Conservation (phyloP, 1,140 invertebrate genomes). For the Lordiphosa mommai region DNA sequence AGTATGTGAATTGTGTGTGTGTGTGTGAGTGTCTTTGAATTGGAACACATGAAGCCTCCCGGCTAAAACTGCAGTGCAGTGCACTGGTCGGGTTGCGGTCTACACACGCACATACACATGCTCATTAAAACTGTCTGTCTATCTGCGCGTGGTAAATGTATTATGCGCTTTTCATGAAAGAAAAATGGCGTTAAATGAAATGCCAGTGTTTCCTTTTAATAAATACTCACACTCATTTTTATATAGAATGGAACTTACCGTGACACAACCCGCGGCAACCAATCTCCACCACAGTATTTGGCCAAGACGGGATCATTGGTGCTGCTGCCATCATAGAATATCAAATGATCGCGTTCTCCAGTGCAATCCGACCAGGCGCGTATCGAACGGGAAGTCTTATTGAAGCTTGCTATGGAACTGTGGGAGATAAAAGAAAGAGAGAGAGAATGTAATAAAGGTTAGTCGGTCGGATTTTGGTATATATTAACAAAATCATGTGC, state of each 20-base stretch:
- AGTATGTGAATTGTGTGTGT: constrained; percentile 44
- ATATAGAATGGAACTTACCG: constrained; percentile 63
- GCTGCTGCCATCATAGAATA: constrained; percentile 91
- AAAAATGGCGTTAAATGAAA: constrained; percentile 69
- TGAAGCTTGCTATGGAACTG: constrained; percentile 80
- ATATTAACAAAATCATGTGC: too few relatives aligned
- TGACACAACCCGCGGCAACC: constrained; percentile 87
- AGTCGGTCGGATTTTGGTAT: too few relatives aligned
- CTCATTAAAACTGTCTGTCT: constrained; percentile 68
- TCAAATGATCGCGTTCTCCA: constrained; percentile 88
- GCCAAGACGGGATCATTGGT: constrained; percentile 90
- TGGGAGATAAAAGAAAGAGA: constrained; percentile 4
- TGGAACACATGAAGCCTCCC: constrained; percentile 66
- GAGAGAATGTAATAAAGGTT: not conserved
- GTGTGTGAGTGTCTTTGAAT: constrained; percentile 35
- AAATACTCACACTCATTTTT: not conserved
- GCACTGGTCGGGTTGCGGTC: constrained; percentile 47
- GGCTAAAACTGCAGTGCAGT: constrained; percentile 66
- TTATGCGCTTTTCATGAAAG: constrained; percentile 69
- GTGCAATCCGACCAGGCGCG: constrained; percentile 91
- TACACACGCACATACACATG: constrained; percentile 31
- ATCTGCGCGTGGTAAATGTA: constrained; percentile 61
- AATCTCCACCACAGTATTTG: constrained; percentile 92
- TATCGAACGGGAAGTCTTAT: constrained; percentile 85
- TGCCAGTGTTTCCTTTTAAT: constrained; percentile 19